phyloP scores from a whole-genome alignment of 2,113 vertebrate genomes.

The Alosa alosa region DNA sequence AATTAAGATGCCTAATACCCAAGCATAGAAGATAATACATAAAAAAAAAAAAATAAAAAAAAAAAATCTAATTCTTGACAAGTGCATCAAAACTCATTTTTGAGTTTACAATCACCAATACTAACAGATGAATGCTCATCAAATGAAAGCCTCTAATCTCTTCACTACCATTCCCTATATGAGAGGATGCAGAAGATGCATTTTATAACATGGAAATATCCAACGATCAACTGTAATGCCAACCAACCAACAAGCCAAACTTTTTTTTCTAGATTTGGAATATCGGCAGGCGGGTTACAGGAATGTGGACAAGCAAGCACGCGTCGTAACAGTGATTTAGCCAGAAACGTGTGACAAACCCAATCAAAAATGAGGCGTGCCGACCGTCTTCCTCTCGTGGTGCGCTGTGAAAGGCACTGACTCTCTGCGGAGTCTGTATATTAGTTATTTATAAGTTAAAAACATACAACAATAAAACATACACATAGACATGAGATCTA shows the following conservation, averaged over 20 bases:
- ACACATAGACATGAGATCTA: constrained; percentile 1
- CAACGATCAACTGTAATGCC: neutral
- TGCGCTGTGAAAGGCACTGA: constrained; percentile 50
- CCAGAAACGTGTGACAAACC: neutral
- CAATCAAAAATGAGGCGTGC: neutral
- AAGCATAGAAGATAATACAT: constrained; percentile 31
- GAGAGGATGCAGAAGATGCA: neutral
- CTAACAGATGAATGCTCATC: constrained; percentile 36
- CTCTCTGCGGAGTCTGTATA: constrained; percentile 39
- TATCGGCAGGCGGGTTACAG: neutral
- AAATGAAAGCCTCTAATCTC: constrained; percentile 26
- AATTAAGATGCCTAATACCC: constrained; percentile 21
- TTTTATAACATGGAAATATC: neutral
- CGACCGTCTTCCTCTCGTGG: neutral
- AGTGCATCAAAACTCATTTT: constrained; percentile 34
- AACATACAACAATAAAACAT: neutral
- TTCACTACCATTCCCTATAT: constrained; percentile 1
- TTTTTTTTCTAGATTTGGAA: neutral
- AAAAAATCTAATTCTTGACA: constrained; percentile 19
- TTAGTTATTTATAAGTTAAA: constrained; percentile 29
- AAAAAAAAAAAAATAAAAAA: neutral
- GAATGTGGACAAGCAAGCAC: neutral
- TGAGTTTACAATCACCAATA: constrained; percentile 40
- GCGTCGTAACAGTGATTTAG: neutral
- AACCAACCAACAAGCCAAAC: neutral